Evolutionary conservation across 30 jellyfish, hydroid and myxozoan species (phyloP).

Genomic region (Aurelia sp.): DNA sequence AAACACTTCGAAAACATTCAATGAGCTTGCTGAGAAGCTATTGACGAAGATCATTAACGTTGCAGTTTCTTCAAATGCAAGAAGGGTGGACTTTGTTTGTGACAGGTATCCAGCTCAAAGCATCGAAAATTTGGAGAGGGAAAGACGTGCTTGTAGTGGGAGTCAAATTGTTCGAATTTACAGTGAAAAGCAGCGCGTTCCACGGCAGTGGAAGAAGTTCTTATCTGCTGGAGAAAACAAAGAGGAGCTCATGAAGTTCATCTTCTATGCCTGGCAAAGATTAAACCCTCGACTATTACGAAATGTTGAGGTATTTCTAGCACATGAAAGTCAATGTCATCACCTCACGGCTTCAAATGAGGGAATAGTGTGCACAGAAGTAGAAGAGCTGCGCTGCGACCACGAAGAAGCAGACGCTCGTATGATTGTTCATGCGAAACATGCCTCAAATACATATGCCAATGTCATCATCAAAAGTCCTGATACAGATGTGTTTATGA

Average conservation of each 20-base stretch:
- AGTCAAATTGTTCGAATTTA: slow-evolving; percentile 41
- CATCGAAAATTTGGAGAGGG: slow-evolving; percentile 65
- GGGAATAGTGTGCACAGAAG: slow-evolving; percentile 24
- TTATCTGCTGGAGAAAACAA: slow-evolving; percentile 69
- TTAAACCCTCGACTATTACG: slow-evolving; percentile 20
- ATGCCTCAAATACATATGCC: slow-evolving; percentile 52
- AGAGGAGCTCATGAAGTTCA: slow-evolving; percentile 52
- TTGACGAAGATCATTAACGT: slow-evolving; percentile 11
- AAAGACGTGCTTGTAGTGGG: slow-evolving; percentile 57
- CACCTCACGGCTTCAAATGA: slow-evolving; percentile 14
- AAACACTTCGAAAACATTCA: slow-evolving; percentile 35
- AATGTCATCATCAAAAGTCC: slow-evolving; percentile 64
- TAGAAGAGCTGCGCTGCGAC: slow-evolving; percentile 60
- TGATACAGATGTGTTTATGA: slow-evolving; percentile 78
- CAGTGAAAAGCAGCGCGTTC: slow-evolving; percentile 48
- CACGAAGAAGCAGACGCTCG: slow-evolving; percentile 90
- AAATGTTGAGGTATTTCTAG: slow-evolving; percentile 27
- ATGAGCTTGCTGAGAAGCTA: slow-evolving; percentile 28
- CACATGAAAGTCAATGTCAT: slow-evolving; percentile 61
- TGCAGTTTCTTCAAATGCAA: slow-evolving; percentile 33
- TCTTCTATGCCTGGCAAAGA: slow-evolving; percentile 46
- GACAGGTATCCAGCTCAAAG: slow-evolving; percentile 69
- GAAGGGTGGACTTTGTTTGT: slow-evolving; percentile 61
- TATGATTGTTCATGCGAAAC: slow-evolving; percentile 63
- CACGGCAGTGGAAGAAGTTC: slow-evolving; percentile 70